phyloP scores from a whole-genome alignment of 1,140 invertebrate species.

The Matsumurasca onukii region DNA sequence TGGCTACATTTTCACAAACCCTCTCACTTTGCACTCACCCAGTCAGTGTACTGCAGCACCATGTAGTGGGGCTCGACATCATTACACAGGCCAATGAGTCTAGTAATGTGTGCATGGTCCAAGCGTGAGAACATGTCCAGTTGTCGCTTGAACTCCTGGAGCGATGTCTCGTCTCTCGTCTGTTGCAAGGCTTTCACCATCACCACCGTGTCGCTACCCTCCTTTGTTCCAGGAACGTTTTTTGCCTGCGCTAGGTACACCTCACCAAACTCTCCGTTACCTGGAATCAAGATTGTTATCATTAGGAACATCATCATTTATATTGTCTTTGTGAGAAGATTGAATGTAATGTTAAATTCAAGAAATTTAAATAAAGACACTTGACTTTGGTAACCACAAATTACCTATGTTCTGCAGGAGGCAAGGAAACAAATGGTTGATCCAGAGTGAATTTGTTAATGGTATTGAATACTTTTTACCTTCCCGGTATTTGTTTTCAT shows the following conservation, averaged over 20 bases:
- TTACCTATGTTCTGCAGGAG: no score
- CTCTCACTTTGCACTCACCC: conserved; percentile 74
- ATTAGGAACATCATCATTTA: no score
- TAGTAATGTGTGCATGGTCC: conserved; percentile 76
- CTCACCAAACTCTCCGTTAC: conserved; percentile 89
- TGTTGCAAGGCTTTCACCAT: conserved; percentile 74
- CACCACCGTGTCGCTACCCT: conserved; percentile 50
- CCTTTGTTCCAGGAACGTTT: conserved; percentile 47
- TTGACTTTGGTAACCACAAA: no score
- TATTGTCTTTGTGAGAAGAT: no score
- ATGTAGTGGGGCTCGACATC: conserved; percentile 86
- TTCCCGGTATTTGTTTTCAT: no score
- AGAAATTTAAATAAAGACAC: no score
- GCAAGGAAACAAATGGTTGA: no score
- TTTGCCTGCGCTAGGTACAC: conserved; percentile 73
- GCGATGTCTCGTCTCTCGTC: conserved; percentile 71
- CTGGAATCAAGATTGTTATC: conserved; percentile 48
- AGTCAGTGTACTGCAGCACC: conserved; percentile 90
- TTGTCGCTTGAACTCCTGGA: conserved; percentile 84
- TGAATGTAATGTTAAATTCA: no score
- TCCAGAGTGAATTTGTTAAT: no score
- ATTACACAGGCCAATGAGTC: conserved; percentile 76
- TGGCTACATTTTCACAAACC: no score
- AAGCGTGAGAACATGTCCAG: conserved; percentile 81
- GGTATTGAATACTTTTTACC: no score